Conservation (phyloP, 2,113 vertebrate species). For the Thamnaconus septentrionalis region DNA sequence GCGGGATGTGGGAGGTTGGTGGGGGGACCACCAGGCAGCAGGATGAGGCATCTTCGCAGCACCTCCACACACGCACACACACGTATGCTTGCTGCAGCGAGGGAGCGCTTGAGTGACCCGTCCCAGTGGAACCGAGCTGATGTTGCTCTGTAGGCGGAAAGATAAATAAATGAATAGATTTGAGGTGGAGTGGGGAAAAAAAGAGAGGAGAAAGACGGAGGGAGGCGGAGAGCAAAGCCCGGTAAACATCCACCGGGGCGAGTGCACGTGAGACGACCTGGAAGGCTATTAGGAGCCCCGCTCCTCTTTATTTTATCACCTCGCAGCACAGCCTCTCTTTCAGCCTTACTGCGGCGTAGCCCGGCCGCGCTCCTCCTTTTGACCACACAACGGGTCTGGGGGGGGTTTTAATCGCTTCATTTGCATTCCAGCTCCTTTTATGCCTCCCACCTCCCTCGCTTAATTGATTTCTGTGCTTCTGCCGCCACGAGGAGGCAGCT, state of each 20-base stretch:
- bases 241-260: conserved; percentile 48
- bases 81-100: conserved; percentile 7
- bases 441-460: conserved; percentile 28
- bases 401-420: conserved; percentile 59
- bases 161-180: conserved; percentile 64
- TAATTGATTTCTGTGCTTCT: conserved; percentile 62
- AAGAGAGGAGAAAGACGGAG: conserved; percentile 24
- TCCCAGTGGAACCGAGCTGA: conserved; percentile 60
- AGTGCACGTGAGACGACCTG: conserved; percentile 69
- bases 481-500: conserved; percentile 29
- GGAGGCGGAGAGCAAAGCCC: conserved; percentile 44
- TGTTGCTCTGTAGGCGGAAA: conserved; percentile 47
- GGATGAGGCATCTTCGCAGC: conserved; percentile 15
- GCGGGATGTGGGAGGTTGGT: no score
- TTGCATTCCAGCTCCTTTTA: conserved; percentile 60
- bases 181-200: conserved; percentile 26
- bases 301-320: conserved; percentile 69
- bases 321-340: conserved; percentile 49
- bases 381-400: conserved; percentile 24
- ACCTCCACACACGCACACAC: conserved; percentile 19
- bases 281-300: conserved; percentile 63
- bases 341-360: conserved; percentile 45
- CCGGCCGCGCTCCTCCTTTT: conserved; percentile 31
- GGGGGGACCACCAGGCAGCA: conserved; percentile 29
- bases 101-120: conserved; percentile 38